A percentile compares a stretch with the other conserved stretches of the same genome.
Conservation (phyloP, 2,113 vertebrate species). For the Paradisaea rubra region DNA sequence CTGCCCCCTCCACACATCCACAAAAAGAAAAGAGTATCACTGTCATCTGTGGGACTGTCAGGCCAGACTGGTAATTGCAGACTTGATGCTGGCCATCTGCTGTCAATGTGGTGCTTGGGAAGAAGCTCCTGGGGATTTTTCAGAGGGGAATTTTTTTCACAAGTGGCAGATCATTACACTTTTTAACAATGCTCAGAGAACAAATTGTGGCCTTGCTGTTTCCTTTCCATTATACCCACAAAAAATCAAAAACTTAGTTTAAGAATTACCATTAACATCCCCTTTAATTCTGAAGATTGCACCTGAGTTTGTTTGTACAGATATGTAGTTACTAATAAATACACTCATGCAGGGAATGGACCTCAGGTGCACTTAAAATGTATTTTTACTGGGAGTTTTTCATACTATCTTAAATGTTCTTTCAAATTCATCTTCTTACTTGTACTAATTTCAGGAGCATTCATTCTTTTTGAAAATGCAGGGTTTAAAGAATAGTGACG, state of each 20-base stretch:
- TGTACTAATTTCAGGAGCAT: background rate
- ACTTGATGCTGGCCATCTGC: slow-evolving; percentile 13
- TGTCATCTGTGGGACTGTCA: background rate
- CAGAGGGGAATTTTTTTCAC: background rate
- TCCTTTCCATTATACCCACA: background rate
- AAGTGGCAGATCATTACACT: background rate
- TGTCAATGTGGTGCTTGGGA: background rate
- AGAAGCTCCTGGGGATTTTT: background rate
- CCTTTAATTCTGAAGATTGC: background rate
- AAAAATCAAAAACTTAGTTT: background rate
- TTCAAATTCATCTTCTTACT: background rate
- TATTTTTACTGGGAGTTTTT: background rate
- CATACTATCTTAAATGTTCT: background rate
- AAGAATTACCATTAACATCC: background rate
- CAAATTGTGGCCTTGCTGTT: background rate
- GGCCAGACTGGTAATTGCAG: background rate
- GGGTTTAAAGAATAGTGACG: background rate
- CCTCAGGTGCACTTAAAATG: background rate
- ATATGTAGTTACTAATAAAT: background rate
- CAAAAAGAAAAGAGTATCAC: background rate
- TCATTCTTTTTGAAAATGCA: background rate
- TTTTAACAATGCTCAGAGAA: background rate
- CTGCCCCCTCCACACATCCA: background rate
- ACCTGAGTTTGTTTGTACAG: background rate
- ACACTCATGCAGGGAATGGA: accelerated